Evolutionary conservation across 2,113 vertebrate species (phyloP).

Genomic region (Hippolais icterina): DNA sequence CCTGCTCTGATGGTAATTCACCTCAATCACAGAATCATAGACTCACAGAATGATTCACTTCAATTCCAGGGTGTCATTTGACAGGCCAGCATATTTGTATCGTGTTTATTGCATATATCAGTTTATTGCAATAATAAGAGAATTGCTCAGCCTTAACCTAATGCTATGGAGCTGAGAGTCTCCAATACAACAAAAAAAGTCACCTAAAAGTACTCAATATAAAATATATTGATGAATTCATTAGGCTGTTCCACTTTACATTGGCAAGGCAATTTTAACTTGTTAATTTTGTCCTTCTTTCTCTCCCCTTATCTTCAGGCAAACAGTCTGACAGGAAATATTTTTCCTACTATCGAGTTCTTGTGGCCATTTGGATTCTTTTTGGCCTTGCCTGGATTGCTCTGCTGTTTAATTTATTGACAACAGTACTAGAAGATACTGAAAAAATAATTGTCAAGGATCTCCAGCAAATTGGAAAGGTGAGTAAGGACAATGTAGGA

Average conservation of each 20-base stretch:
- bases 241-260: not conserved
- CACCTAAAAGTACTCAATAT: not conserved
- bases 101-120: not conserved
- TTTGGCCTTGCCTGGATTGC: constrained; percentile 74
- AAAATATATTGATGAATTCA: not conserved
- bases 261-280: not conserved
- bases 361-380: constrained; percentile 68
- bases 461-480: constrained; percentile 45
- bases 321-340: constrained; percentile 33
- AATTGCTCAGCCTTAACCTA: not conserved
- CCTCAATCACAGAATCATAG: not conserved
- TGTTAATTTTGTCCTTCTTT: not conserved
- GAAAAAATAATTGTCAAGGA: constrained; percentile 66
- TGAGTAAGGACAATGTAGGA: not conserved
- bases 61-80: not conserved
- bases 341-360: constrained; percentile 27
- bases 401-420: constrained; percentile 73
- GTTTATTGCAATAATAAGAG: not conserved
- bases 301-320: constrained; percentile 27
- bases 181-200: not conserved
- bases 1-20: not conserved
- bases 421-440: constrained; percentile 58
- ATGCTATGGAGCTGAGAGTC: not conserved
- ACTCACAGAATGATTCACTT: not conserved
- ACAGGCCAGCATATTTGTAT: not conserved